phyloP scores from a whole-genome alignment of 2,797 vertebrate genomes.

The Anguilla megastoma region DNA sequence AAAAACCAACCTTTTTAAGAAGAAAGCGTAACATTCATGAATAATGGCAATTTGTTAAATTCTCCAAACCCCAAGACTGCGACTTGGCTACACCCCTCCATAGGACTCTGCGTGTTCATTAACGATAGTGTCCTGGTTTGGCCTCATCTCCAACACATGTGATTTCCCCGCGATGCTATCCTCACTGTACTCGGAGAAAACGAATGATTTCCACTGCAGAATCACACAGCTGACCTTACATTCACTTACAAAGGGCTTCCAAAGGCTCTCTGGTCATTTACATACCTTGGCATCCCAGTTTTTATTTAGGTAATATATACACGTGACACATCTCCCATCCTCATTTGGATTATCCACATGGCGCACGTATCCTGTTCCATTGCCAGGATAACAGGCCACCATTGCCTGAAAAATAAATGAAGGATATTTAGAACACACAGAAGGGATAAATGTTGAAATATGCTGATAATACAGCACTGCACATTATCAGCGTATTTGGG shows the following conservation, averaged over 20 bases:
- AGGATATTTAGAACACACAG: neutral
- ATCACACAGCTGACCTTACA: no score
- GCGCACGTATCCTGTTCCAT: conserved; percentile 91
- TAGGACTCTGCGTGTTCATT: no score
- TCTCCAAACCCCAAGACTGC: neutral
- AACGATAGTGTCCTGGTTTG: no score
- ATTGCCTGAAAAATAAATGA: conserved; percentile 78
- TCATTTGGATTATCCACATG: conserved; percentile 95
- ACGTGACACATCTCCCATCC: conserved; percentile 93
- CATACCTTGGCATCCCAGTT: conserved; percentile 93
- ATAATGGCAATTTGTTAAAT: neutral
- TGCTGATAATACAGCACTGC: neutral
- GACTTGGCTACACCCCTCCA: neutral
- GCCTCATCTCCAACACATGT: no score
- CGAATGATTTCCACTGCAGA: no score
- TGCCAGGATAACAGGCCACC: conserved; percentile 96
- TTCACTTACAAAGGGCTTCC: neutral
- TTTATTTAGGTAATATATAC: conserved; percentile 98
- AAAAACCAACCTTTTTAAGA: neutral
- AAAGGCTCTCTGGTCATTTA: neutral
- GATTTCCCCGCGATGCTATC: no score
- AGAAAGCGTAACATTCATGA: neutral
- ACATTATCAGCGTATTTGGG: conserved; percentile 1
- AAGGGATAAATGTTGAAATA: neutral
- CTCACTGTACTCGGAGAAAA: no score